These are phyloP conservation scores for Gnatocerus cornutus DNA, from an alignment of 2,888 invertebrate species.

Conservation along the genomic window DNA sequence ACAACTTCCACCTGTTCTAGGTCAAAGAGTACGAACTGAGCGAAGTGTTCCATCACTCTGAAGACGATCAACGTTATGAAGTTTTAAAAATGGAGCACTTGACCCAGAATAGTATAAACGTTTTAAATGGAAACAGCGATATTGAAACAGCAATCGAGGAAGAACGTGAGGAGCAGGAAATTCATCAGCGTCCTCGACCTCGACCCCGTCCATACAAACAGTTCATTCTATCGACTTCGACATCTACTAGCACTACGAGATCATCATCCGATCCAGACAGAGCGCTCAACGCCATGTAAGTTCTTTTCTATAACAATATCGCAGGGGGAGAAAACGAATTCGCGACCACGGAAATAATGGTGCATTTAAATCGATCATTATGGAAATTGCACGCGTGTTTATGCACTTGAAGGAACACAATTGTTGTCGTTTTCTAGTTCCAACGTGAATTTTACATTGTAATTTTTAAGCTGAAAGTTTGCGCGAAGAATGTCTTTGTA, in stretches of 20 bases:
- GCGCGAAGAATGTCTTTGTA: too few relatives aligned
- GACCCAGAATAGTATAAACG: conserved; percentile 75
- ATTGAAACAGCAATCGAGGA: conserved; percentile 87
- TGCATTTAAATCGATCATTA: conserved; percentile 35
- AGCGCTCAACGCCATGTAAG: conserved; percentile 67
- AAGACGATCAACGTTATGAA: conserved; percentile 85
- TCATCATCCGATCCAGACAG: conserved; percentile 57
- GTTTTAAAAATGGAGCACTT: conserved; percentile 78
- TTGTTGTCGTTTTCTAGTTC: not conserved
- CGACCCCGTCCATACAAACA: conserved; percentile 59
- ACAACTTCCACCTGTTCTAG: conserved; percentile 70
- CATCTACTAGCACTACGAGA: conserved; percentile 48
- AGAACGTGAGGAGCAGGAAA: conserved; percentile 81
- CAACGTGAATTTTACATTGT: not conserved
- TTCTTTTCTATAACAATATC: conserved; percentile 22
- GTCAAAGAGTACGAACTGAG: conserved; percentile 90
- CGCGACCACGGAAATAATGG: conserved; percentile 25
- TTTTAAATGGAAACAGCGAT: conserved; percentile 79
- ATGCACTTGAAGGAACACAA: not conserved
- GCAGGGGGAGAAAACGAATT: too few relatives aligned
- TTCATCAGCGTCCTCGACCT: conserved; percentile 62
- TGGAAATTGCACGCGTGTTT: conserved; percentile 18
- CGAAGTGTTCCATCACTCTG: conserved; percentile 88
- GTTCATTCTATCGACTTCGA: conserved; percentile 60
- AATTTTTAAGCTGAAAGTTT: too few relatives aligned